Evolutionary conservation across 2,888 invertebrate genomes (phyloP).

Genomic region (Coelinius sp.): DNA sequence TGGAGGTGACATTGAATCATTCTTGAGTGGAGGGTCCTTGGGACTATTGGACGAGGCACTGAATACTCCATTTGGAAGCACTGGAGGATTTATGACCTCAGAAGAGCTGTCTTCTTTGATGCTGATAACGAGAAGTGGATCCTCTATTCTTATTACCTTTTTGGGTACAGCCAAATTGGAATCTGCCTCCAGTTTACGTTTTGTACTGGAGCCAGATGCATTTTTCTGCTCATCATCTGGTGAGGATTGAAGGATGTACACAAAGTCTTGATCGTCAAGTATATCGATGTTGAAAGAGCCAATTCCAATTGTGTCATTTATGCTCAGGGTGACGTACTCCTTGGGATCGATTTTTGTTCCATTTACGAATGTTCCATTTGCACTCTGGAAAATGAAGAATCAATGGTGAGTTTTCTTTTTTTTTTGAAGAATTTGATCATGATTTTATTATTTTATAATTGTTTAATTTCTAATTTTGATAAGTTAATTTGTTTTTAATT

Average conservation of each 20-base stretch:
- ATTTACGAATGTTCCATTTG: constrained; percentile 76
- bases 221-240: not conserved
- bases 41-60: not conserved
- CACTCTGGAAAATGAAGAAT: constrained; percentile 69
- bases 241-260: constrained; percentile 42
- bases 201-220: not conserved
- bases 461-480: no score
- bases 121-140: not conserved
- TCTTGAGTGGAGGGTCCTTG: not conserved
- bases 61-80: not conserved
- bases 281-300: constrained; percentile 62
- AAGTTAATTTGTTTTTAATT: no score
- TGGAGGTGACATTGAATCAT: not conserved
- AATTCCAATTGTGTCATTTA: constrained; percentile 74
- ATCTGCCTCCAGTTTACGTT: not conserved
- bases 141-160: not conserved
- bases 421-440: not conserved
- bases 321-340: constrained; percentile 65
- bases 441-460: no score
- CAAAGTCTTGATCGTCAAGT: not conserved
- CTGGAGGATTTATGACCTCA: not conserved
- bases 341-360: constrained; percentile 67
- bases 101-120: not conserved
- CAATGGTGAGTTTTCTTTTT: not conserved
- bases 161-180: not conserved